A percentile compares a stretch with the other conserved stretches of the same genome.
phyloP scores from a whole-genome alignment of 2,797 vertebrate genomes.

The Apogon talboti region DNA sequence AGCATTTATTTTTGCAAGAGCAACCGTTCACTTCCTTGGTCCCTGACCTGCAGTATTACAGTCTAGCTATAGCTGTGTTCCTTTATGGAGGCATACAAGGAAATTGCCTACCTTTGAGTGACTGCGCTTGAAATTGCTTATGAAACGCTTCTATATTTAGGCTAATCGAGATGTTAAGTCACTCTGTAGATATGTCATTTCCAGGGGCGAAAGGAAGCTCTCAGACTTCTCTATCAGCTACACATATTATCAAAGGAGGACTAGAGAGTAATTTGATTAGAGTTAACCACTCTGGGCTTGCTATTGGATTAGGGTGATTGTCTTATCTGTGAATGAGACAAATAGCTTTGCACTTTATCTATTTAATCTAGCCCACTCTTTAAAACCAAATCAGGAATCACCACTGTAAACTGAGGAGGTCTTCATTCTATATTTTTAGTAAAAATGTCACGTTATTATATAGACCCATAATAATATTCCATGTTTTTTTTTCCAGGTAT shows the following conservation, averaged over 20 bases:
- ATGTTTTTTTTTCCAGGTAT: constrained; percentile 86
- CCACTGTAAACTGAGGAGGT: constrained; percentile 13
- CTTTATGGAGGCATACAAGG: constrained; percentile 53
- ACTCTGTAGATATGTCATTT: constrained; percentile 69
- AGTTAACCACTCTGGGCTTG: constrained; percentile 67
- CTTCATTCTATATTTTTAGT: constrained; percentile 12
- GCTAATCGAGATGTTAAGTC: constrained; percentile 69
- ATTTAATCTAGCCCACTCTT: constrained; percentile 54
- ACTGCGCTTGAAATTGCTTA: constrained; percentile 77
- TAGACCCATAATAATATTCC: constrained; percentile 5
- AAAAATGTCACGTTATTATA: constrained; percentile 6
- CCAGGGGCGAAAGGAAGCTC: constrained; percentile 65
- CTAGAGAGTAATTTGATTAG: constrained; percentile 74
- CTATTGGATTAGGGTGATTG: constrained; percentile 70
- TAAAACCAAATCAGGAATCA: constrained; percentile 36
- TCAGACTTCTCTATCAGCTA: constrained; percentile 70
- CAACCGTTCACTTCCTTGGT: constrained; percentile 22
- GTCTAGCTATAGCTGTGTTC: constrained; percentile 38
- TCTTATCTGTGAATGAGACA: constrained; percentile 75
- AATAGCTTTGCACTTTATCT: constrained; percentile 66
- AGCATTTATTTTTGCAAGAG: constrained; percentile 51
- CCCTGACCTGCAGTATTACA: constrained; percentile 28
- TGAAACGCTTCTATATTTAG: constrained; percentile 78
- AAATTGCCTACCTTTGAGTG: constrained; percentile 68
- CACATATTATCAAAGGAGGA: constrained; percentile 67